Conservation (phyloP, 2,113 vertebrate genomes). For the Megalops atlanticus region DNA sequence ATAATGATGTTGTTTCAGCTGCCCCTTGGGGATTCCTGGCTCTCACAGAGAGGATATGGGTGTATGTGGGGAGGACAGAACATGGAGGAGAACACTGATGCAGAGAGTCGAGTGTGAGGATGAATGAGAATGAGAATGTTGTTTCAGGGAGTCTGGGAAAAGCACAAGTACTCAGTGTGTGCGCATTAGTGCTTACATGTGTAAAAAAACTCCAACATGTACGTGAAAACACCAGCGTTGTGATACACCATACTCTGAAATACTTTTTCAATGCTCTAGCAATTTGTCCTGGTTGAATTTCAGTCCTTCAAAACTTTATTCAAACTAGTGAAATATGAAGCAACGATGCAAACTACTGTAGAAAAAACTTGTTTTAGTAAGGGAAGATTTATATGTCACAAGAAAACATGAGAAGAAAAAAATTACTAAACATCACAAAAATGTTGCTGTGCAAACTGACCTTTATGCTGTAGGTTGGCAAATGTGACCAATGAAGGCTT, state of each 20-base stretch:
- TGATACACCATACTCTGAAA: no score
- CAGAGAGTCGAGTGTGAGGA: not conserved
- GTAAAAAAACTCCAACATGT: not conserved
- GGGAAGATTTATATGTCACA: no score
- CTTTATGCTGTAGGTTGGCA: not conserved
- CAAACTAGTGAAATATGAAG: no score
- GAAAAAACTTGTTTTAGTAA: no score
- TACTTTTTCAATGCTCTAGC: no score
- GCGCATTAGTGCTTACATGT: not conserved
- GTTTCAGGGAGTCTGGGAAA: not conserved
- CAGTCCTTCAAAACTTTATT: no score
- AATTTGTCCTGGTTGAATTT: no score
- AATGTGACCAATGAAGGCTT: not conserved
- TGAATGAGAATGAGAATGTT: not conserved
- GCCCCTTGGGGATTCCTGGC: conserved; percentile 52
- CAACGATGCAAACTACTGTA: no score
- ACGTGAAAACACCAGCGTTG: not conserved
- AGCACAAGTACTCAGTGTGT: not conserved
- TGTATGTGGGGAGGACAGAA: conserved; percentile 33
- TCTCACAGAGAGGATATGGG: conserved; percentile 42
- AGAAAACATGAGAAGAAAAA: no score
- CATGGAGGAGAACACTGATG: not conserved
- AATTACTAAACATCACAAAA: no score
- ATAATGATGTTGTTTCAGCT: conserved; percentile 48
- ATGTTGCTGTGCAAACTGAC: no score